A percentile compares a stretch with the other conserved stretches of the same genome.
These are phyloP conservation scores for Trogon surrucura DNA, from an alignment of 2,113 vertebrate species.

Conservation along the genomic window DNA sequence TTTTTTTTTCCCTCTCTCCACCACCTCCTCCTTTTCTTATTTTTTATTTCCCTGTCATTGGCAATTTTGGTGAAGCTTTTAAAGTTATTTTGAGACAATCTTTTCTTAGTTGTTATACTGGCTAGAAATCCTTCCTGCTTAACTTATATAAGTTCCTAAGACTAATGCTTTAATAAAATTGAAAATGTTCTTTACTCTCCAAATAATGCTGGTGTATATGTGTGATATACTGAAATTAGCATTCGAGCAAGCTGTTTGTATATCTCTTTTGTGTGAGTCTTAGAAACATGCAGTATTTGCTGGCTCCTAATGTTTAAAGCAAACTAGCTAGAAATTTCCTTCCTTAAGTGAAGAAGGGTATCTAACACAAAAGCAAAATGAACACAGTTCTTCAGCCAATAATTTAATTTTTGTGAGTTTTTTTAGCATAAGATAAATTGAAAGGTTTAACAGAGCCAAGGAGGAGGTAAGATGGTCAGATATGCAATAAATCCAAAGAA, in stretches of 20 bases:
- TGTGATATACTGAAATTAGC: background rate
- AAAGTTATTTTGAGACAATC: background rate
- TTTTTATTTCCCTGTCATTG: background rate
- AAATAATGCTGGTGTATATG: background rate
- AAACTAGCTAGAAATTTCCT: background rate
- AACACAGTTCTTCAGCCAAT: background rate
- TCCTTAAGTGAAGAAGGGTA: background rate
- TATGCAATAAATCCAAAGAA: background rate
- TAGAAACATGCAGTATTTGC: background rate
- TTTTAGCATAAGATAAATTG: background rate
- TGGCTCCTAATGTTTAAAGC: background rate
- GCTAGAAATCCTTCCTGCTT: background rate
- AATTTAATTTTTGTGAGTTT: background rate
- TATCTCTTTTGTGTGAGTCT: background rate
- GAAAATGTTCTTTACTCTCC: background rate
- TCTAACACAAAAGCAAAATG: background rate
- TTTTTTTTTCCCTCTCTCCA: too few relatives aligned
- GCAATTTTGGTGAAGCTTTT: background rate
- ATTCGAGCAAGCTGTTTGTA: background rate
- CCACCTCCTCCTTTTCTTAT: fast-evolving
- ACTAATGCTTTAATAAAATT: background rate
- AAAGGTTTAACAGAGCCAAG: background rate
- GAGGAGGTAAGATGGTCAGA: background rate
- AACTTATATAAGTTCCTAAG: background rate
- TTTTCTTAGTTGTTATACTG: background rate